phyloP scores from a whole-genome alignment of 1,140 invertebrate species.

The Zaprionus tsacasi region DNA sequence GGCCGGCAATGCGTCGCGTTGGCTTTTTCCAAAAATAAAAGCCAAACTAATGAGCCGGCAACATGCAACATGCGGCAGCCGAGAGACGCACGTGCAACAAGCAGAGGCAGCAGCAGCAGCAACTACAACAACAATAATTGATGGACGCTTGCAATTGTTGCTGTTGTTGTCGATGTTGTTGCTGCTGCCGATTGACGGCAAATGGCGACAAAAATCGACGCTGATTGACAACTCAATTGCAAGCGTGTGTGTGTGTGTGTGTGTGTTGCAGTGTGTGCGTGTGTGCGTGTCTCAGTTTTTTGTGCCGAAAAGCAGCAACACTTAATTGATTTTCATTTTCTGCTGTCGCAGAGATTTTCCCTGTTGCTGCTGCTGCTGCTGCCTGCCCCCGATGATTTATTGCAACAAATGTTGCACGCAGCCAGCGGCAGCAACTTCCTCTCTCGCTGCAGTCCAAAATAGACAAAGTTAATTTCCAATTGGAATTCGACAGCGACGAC shows the following conservation, averaged over 20 bases:
- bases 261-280: slow-evolving; percentile 17
- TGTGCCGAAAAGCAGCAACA: slow-evolving; percentile 58
- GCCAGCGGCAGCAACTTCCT: slow-evolving; percentile 38
- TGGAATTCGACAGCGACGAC: slow-evolving; percentile 46
- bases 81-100: slow-evolving; percentile 72
- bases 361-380: slow-evolving; percentile 1
- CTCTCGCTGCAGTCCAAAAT: slow-evolving; percentile 62
- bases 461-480: slow-evolving; percentile 73
- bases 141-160: slow-evolving; percentile 74
- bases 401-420: slow-evolving; percentile 66
- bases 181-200: slow-evolving; percentile 71
- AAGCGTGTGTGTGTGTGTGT: slow-evolving; percentile 43
- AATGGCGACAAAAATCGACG: slow-evolving; percentile 79
- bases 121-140: slow-evolving; percentile 63
- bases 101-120: slow-evolving; percentile 17
- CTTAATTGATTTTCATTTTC: slow-evolving; percentile 71
- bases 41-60: slow-evolving; percentile 81
- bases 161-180: slow-evolving; percentile 29
- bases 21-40: slow-evolving; percentile 82
- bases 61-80: slow-evolving; percentile 71
- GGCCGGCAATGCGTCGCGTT: slow-evolving; percentile 78
- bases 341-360: slow-evolving; percentile 32
- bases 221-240: slow-evolving; percentile 81
- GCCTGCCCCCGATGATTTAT: slow-evolving; percentile 64
- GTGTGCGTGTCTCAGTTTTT: slow-evolving; percentile 15